Percentiles rank a stretch among this genome's conserved stretches.
Evolutionary conservation across 2,797 vertebrate genomes (phyloP).

Genomic region (Danio tinwini): DNA sequence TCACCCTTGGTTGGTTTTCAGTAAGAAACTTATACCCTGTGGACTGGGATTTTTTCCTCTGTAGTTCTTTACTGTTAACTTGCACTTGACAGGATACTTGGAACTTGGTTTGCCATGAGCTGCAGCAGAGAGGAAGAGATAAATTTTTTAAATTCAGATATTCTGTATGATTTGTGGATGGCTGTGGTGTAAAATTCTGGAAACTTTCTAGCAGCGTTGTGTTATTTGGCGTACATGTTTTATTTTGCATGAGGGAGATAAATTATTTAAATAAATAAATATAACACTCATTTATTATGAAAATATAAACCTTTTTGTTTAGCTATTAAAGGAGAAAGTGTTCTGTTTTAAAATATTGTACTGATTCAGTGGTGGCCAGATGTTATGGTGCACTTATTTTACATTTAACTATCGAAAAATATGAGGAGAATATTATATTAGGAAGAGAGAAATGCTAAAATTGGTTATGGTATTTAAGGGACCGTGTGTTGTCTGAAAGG

Average conservation of each 20-base stretch:
- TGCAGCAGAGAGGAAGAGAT: not conserved
- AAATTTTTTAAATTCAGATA: not conserved
- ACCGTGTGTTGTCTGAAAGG: no score
- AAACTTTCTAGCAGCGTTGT: no score
- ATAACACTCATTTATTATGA: no score
- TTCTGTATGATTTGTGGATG: not conserved
- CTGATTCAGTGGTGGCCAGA: no score
- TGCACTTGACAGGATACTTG: constrained; percentile 17
- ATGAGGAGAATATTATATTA: no score
- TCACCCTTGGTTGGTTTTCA: constrained; percentile 41
- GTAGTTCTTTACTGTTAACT: constrained; percentile 46
- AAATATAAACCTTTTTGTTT: no score
- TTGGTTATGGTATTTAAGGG: no score
- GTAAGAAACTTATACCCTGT: constrained; percentile 38
- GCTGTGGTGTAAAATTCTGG: not conserved
- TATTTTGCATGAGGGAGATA: not conserved
- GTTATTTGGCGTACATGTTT: not conserved
- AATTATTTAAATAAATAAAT: not conserved
- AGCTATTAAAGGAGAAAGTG: no score
- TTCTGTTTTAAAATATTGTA: no score
- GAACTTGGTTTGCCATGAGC: constrained; percentile 1
- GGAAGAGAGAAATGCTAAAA: no score
- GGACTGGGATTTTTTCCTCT: constrained; percentile 25
- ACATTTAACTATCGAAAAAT: no score
- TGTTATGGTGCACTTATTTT: no score